Conservation (phyloP, 2,113 vertebrate species). For the Microcebus jonahi region DNA sequence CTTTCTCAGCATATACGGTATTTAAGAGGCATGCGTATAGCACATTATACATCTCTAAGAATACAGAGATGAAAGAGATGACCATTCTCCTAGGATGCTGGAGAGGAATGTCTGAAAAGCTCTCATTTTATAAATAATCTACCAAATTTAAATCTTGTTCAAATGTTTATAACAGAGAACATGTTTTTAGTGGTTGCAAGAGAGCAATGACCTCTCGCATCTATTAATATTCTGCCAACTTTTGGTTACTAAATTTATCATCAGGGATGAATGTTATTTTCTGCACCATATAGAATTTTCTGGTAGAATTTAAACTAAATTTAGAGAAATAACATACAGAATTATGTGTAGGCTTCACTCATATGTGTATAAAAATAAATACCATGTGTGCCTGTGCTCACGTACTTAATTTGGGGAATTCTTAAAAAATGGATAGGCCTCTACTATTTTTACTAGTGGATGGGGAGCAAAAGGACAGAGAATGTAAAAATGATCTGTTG, state of each 20-base stretch:
- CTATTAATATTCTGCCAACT: conserved; percentile 83
- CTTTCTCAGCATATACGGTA: background rate
- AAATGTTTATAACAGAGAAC: conserved; percentile 82
- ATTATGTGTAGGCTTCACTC: conserved; percentile 53
- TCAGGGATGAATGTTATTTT: conserved; percentile 80
- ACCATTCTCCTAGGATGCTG: conserved; percentile 50
- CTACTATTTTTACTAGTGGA: background rate
- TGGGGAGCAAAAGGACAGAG: background rate
- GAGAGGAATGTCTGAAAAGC: conserved; percentile 77
- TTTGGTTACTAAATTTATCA: conserved; percentile 83
- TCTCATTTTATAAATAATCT: conserved; percentile 84
- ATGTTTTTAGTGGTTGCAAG: conserved; percentile 85
- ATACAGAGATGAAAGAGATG: conserved; percentile 67
- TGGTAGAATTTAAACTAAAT: conserved; percentile 71
- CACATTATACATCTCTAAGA: conserved; percentile 47
- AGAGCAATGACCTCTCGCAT: conserved; percentile 78
- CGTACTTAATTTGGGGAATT: conserved; percentile 42
- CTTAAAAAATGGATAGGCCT: background rate
- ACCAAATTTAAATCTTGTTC: conserved; percentile 83
- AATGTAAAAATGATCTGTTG: background rate
- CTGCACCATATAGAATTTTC: conserved; percentile 77
- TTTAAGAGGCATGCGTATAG: background rate
- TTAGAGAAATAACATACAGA: conserved; percentile 74
- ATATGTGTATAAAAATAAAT: conserved; percentile 75
- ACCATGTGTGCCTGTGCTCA: background rate